Conservation (phyloP, 1,140 invertebrate genomes). For the Drosophila takahashii region DNA sequence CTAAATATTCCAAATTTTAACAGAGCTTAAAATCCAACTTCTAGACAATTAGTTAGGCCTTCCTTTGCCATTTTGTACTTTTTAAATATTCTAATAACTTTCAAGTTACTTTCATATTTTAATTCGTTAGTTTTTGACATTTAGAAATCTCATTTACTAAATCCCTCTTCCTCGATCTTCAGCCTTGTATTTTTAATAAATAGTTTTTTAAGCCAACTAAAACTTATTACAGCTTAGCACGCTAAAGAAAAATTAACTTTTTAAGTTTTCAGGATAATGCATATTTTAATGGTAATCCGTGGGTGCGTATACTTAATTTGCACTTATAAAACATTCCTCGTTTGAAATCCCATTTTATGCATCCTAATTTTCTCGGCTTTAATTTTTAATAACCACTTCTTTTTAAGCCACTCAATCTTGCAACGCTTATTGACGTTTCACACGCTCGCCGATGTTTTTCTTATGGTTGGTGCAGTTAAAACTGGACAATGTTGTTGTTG, state of each 20-base stretch:
- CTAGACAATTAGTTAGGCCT: too few relatives aligned
- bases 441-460: conserved; percentile 32
- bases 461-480: conserved; percentile 12
- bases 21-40: not conserved
- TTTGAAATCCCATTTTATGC: conserved; percentile 7
- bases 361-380: conserved; percentile 26
- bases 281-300: not conserved
- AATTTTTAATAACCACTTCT: conserved; percentile 43
- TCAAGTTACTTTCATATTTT: too few relatives aligned
- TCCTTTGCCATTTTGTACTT: too few relatives aligned
- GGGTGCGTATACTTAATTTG: conserved; percentile 27
- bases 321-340: conserved; percentile 5
- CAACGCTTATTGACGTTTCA: conserved; percentile 39
- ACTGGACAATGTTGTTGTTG: conserved; percentile 13
- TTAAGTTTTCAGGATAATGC: conserved; percentile 6
- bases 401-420: conserved; percentile 45
- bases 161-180: too few relatives aligned
- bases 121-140: too few relatives aligned
- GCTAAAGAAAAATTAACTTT: conserved; percentile 1
- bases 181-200: not conserved
- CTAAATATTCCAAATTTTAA: not conserved
- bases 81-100: too few relatives aligned
- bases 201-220: not conserved
- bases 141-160: too few relatives aligned
- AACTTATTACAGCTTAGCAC: conserved; percentile 2